phyloP scores from a whole-genome alignment of 2,113 vertebrate genomes.

The Xerus inauris region DNA sequence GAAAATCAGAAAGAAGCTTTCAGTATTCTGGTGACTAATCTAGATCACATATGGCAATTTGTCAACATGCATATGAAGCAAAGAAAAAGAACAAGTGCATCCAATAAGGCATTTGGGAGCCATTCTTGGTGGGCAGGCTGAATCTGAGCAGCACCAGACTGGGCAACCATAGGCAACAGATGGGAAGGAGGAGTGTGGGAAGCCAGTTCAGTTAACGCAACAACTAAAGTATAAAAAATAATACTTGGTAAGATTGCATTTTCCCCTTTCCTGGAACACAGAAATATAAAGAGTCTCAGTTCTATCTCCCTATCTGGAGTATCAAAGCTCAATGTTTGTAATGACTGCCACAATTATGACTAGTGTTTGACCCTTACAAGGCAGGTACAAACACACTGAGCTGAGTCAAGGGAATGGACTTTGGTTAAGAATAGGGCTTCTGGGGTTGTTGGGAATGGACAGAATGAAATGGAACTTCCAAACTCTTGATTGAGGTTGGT shows the following conservation, averaged over 20 bases:
- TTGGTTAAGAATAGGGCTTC: background rate
- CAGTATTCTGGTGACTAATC: background rate
- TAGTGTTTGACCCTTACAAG: background rate
- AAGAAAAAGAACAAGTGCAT: background rate
- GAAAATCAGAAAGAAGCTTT: conserved; percentile 29
- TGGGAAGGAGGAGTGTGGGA: background rate
- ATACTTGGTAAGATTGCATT: background rate
- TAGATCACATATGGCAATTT: background rate
- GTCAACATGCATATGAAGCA: background rate
- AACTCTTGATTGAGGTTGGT: background rate
- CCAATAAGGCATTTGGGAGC: background rate
- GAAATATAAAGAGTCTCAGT: background rate
- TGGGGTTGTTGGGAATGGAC: background rate
- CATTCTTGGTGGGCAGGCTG: background rate
- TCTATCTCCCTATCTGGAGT: background rate
- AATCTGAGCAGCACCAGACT: background rate
- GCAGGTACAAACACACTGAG: background rate
- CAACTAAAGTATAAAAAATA: background rate
- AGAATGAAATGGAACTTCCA: background rate
- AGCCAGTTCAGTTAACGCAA: background rate
- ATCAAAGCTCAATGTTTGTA: background rate
- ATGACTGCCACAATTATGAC: background rate
- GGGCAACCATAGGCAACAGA: background rate
- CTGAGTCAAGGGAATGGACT: background rate
- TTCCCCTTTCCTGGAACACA: background rate